Evolutionary conservation across 2,797 vertebrate species (phyloP).

Genomic region (Takifugu rubripes): DNA sequence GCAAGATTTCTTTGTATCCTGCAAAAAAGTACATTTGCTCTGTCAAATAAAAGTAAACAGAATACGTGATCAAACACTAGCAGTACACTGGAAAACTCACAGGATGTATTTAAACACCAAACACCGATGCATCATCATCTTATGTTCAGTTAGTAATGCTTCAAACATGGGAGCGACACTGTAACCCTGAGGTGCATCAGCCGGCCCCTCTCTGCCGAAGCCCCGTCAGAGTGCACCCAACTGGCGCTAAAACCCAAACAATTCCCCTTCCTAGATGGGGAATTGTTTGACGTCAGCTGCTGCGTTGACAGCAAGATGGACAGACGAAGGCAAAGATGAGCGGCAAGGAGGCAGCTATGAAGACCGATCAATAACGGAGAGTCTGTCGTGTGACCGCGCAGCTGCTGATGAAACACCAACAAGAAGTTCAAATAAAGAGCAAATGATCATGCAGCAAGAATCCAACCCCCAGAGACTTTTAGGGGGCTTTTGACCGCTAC

Average conservation of each 20-base stretch:
- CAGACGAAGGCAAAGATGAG: not conserved
- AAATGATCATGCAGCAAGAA: not conserved
- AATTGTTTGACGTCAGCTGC: constrained; percentile 11
- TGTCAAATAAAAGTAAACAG: too few species aligned
- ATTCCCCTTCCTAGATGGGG: not conserved
- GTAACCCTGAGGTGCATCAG: constrained; percentile 24
- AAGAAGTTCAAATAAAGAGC: not conserved
- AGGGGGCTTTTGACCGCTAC: not conserved
- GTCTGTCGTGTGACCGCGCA: not conserved
- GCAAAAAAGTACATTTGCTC: too few species aligned
- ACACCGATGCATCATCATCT: too few species aligned
- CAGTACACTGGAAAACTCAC: too few species aligned
- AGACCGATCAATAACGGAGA: not conserved
- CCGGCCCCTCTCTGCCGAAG: constrained; percentile 20
- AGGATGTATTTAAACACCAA: too few species aligned
- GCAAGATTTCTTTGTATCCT: too few species aligned
- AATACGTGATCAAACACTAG: too few species aligned
- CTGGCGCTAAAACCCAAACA: too few species aligned
- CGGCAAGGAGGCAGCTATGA: not conserved
- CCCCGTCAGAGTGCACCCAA: constrained; percentile 19
- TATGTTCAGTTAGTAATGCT: too few species aligned
- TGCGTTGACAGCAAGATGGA: constrained; percentile 4
- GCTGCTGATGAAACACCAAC: not conserved
- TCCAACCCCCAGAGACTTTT: constrained; percentile 2
- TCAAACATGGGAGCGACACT: constrained; percentile 7